Evolutionary conservation across 2,113 vertebrate genomes (phyloP), one percentile per base, ranked within the genome.

Genomic region (Hucho hucho): DNA sequence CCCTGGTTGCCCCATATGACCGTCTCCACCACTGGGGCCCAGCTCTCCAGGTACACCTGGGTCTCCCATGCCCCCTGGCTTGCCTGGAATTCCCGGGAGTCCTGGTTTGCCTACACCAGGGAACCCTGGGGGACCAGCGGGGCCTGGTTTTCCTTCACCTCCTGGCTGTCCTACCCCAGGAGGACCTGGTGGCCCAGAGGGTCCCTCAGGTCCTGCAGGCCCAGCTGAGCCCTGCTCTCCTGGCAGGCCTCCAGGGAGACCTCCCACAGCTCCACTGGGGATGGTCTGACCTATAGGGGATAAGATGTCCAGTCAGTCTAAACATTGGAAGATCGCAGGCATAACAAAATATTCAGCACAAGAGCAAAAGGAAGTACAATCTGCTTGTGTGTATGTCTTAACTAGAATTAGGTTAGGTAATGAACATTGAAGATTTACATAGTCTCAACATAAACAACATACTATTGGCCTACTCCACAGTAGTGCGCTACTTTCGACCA

Each of bases 21-120:
- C 98, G 0, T 92, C 75, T 78, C 94, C 94, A 56, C 97, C 97
- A 71, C 94, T 92, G 0, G 93, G 95, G 63, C 98, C 97, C 79
- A 95, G 93, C 90, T 97, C 94, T 26, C 98, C 98, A 89, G 94
- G 94, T 0, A 92, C 88, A 18, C 98, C 98, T 0, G 93, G 89
- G 47, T 94, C 93, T 56, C 98, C 97, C 89, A 92, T 94, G 82
- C 83, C 92, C 75, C 98, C 98, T 20, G 96, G 95, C 87, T 96
- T 93, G 69, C 98, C 98, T 28, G 94, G 95, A 83, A 97, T 79
- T 85, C 95, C 97, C 64, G 95, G 95, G 16, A 93, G 89, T 69
- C 98, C 98, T 43, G 93, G 95, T 80, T 94, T 95, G 91, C 95
- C 95, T 89, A 93, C 93, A 79, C 95, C 95, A 13, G 94, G 93